Conservation (phyloP, 2,797 vertebrate species). For the Smutsia gigantea region DNA sequence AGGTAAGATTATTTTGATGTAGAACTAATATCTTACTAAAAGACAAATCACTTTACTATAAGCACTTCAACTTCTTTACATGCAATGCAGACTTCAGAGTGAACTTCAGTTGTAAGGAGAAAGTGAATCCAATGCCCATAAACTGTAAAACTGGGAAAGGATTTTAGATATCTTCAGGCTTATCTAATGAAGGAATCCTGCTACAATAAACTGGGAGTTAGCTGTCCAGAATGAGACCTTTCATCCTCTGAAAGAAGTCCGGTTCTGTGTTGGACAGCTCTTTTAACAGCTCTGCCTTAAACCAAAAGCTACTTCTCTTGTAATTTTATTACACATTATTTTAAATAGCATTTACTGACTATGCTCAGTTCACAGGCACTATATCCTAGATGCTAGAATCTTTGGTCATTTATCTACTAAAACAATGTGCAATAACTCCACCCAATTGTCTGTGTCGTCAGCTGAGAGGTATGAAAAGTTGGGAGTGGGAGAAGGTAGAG, state of each 20-base stretch:
- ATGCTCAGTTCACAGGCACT: background rate
- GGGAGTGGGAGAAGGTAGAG: background rate
- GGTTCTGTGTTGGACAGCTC: background rate
- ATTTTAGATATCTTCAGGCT: background rate
- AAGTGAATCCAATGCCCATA: background rate
- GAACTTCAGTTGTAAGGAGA: background rate
- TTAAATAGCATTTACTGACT: slow-evolving; percentile 8
- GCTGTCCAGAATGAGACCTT: background rate
- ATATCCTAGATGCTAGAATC: background rate
- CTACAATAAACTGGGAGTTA: background rate
- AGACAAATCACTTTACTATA: background rate
- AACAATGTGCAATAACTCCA: background rate
- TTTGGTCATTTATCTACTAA: background rate
- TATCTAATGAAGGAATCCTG: background rate
- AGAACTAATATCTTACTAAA: background rate
- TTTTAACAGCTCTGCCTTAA: background rate
- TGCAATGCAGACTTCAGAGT: background rate
- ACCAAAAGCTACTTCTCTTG: background rate
- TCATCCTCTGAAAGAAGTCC: background rate
- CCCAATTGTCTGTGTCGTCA: background rate
- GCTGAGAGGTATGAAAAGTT: background rate
- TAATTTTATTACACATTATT: background rate
- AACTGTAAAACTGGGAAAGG: background rate
- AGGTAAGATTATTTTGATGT: slow-evolving; percentile 13
- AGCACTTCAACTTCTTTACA: background rate